Base-by-base conservation (phyloP, 2,888 invertebrate species). In the Apomyelois bistriatella region DNA sequence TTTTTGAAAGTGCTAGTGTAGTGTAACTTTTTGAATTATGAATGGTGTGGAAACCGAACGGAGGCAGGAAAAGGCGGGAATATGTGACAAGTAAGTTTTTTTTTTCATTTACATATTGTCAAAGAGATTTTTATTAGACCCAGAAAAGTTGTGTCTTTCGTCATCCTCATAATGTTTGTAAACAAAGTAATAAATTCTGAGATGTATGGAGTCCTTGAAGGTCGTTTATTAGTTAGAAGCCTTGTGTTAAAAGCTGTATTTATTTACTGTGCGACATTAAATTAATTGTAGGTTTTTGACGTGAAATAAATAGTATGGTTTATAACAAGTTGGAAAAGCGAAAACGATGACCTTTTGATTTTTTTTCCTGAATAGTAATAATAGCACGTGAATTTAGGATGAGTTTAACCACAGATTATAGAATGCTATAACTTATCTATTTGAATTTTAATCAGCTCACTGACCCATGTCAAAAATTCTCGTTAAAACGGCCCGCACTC, bases 41-140 rank as follows among this genome's bases (percentile, higher is more conserved):
- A 82, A 79, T 63, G 78, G 79, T 58, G 66, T 79, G 32, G 70
- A 75, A 53, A 55, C 65, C 57, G 77, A 76, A 57, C 65, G 70
- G 52, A 59, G 32, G 30, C 46, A 58, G 51, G 72, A 75, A 60
- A 75, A 68, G 66, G 74, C 71, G 61, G 76, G 73, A 57, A 74
- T 76, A 55, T 61, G 69, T 60, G 78, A 82, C 62, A 72, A 71
- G 74, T 71, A 54, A 59, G 59, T 58, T 57, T 54, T 52, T 42
- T 43, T 56, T 50, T 55, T 55, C 54, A 16, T 12, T 9, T 1
- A 16, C 15, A 46, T 32, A 2, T 32, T 6, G 32, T 32, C 10
- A 1, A 9, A 9, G 32, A 32, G 2, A 32, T 32, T 32, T 32
- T 32, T 2, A 2, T 32, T 1, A 32, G 32, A 7, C 32, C 7